Percentiles rank a stretch among this genome's conserved stretches.
These are phyloP conservation scores for Chaetophractus vellerosus DNA, from an alignment of 2,797 vertebrate species.

Conservation along the genomic window DNA sequence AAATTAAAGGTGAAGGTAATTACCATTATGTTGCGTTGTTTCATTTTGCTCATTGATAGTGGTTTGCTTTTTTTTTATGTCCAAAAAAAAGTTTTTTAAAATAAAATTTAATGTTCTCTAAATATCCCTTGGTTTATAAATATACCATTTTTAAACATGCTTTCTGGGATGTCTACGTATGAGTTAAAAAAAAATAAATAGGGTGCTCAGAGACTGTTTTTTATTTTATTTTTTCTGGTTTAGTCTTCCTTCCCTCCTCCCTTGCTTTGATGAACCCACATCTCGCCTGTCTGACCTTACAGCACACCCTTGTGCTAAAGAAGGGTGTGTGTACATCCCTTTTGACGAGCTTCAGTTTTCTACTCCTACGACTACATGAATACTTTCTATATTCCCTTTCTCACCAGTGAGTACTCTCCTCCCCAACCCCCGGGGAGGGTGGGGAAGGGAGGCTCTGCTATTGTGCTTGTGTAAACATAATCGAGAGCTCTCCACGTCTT, in stretches of 20 bases:
- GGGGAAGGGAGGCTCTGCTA: neutral
- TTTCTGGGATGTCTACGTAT: neutral
- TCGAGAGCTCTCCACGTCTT: neutral
- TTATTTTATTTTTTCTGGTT: neutral
- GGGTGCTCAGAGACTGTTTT: too few relatives aligned
- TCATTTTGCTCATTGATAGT: slow-evolving; percentile 6
- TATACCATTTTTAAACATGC: slow-evolving; percentile 12
- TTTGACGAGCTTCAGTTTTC: neutral
- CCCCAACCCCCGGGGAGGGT: neutral
- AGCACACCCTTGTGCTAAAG: neutral
- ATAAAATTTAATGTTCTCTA: slow-evolving; percentile 55
- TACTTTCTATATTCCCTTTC: neutral
- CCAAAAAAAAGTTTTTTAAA: slow-evolving; percentile 10
- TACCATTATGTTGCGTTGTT: neutral
- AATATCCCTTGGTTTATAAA: slow-evolving; percentile 45
- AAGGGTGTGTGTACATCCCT: too few relatives aligned
- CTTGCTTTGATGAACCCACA: fast-evolving
- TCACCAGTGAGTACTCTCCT: neutral
- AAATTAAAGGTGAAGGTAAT: slow-evolving; percentile 47
- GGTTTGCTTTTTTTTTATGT: neutral
- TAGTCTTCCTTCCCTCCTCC: neutral
- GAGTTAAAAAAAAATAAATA: neutral
- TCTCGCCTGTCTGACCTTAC: neutral
- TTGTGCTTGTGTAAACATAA: slow-evolving; percentile 33
- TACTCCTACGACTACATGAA: fast-evolving